These are phyloP conservation scores for Nanorana parkeri DNA, from an alignment of 2,113 vertebrate species.

Conservation along the genomic window DNA sequence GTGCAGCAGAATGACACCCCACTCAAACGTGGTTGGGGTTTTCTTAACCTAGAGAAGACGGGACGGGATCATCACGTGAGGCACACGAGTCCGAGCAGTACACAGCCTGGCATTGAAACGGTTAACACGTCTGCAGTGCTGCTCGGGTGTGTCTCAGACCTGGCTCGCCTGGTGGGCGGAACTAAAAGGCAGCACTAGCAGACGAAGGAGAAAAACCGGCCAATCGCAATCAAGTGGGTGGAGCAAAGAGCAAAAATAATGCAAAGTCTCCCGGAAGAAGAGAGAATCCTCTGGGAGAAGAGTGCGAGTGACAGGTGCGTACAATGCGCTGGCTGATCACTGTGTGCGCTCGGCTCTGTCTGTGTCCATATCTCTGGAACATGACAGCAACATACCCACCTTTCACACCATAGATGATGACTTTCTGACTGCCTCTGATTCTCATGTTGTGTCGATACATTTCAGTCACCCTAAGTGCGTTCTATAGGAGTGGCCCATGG, in stretches of 20 bases:
- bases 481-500: too few relatives aligned
- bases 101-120: neutral
- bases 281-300: neutral
- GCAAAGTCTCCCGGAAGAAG: constrained; percentile 47
- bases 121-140: neutral
- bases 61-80: too few relatives aligned
- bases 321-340: neutral
- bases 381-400: too few relatives aligned
- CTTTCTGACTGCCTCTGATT: too few relatives aligned
- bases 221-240: neutral
- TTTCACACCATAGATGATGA: too few relatives aligned
- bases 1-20: too few relatives aligned
- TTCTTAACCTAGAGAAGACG: too few relatives aligned
- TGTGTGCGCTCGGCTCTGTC: neutral
- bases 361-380: too few relatives aligned
- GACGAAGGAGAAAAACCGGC: neutral
- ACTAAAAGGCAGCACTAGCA: neutral
- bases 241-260: neutral
- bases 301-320: neutral
- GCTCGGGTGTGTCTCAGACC: neutral
- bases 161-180: neutral
- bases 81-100: too few relatives aligned
- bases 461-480: too few relatives aligned
- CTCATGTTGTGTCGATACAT: too few relatives aligned
- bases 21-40: too few relatives aligned